phyloP scores from a whole-genome alignment of 2,113 vertebrate genomes.

The Ammodytes marinus region DNA sequence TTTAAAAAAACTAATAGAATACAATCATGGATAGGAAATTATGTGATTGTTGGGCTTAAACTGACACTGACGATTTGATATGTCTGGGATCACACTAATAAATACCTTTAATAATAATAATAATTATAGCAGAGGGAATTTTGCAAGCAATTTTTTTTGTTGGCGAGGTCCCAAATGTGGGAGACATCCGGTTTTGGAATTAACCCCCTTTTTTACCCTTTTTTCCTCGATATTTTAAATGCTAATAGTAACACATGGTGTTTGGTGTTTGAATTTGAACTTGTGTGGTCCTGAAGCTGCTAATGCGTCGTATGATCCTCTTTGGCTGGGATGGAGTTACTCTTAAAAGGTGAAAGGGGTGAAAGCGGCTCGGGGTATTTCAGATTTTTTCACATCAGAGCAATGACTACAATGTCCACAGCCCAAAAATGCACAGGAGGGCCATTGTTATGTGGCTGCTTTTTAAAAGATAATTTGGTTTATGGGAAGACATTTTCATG shows the following conservation, averaged over 20 bases:
- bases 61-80: not conserved
- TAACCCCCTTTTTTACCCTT: not conserved
- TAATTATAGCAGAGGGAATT: not conserved
- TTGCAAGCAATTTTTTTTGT: not conserved
- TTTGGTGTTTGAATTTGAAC: slow-evolving; percentile 17
- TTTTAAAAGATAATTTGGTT: not conserved
- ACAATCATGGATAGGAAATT: not conserved
- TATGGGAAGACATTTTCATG: not conserved
- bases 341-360: slow-evolving; percentile 9
- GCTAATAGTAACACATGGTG: not conserved
- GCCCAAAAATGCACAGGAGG: not conserved
- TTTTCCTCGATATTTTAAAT: not conserved
- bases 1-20: not conserved
- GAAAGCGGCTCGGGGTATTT: not conserved
- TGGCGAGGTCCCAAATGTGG: not conserved
- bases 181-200: slow-evolving; percentile 7
- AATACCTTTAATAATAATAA: not conserved
- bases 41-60: not conserved
- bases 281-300: slow-evolving; percentile 25
- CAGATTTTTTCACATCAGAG: slow-evolving; percentile 25
- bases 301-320: slow-evolving; percentile 4
- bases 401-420: not conserved
- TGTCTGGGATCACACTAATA: slow-evolving; percentile 5
- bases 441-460: not conserved
- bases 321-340: not conserved